Conservation (phyloP, 2,797 vertebrate genomes). For the Myripristis jacobus region DNA sequence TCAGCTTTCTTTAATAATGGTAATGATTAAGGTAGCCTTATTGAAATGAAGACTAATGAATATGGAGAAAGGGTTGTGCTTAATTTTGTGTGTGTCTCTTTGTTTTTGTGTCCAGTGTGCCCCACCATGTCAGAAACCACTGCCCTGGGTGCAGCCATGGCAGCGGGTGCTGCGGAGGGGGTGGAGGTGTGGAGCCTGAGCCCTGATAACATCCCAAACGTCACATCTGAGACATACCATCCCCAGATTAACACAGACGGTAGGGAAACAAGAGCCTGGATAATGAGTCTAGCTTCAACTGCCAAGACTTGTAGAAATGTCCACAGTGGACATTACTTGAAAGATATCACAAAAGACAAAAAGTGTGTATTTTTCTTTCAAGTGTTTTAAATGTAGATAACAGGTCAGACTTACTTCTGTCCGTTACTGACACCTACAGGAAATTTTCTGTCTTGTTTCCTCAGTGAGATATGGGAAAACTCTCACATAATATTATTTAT, state of each 20-base stretch:
- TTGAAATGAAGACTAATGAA: no score
- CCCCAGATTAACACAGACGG: conserved; percentile 91
- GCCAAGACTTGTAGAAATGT: background rate
- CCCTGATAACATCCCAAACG: conserved; percentile 81
- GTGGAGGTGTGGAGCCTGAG: conserved; percentile 90
- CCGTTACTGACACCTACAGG: conserved; percentile 18
- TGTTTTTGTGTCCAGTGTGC: conserved; percentile 78
- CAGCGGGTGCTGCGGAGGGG: conserved; percentile 91
- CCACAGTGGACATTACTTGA: background rate
- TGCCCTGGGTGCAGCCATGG: conserved; percentile 93
- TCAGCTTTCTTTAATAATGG: no score
- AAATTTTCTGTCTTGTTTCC: background rate
- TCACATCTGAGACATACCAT: conserved; percentile 86
- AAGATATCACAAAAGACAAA: background rate
- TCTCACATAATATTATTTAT: no score
- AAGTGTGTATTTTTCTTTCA: background rate
- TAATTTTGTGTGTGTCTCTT: background rate
- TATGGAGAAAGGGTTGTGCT: no score
- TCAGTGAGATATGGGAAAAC: no score
- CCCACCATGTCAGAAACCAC: conserved; percentile 93
- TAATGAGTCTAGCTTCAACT: background rate
- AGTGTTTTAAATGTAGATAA: no score
- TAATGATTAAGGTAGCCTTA: no score
- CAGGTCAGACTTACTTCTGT: no score
- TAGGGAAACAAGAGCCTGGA: conserved; percentile 58